Base-by-base conservation (phyloP, 2,888 invertebrate genomes). In the Athrips mouffetella region DNA sequence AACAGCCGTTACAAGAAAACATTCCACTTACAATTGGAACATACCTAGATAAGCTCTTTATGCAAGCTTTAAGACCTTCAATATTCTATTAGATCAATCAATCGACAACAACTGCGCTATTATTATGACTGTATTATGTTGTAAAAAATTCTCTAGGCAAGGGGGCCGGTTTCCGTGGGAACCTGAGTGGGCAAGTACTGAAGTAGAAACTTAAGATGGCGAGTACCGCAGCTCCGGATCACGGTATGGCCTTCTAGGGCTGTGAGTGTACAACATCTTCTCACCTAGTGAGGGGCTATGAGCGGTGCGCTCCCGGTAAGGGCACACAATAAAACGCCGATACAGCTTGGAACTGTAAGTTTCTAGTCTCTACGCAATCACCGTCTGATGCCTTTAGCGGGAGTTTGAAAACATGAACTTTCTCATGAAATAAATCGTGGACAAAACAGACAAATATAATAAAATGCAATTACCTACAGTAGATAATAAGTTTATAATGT, bases 101-200 rank as follows among this genome's bases (percentile, higher is more conserved):
- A 23, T 23, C 15, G 21, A 45, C 49, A 40, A 48, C 33, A 35
- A 41, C 18, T 44, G 42, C 15, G 33, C 16, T 29, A 40, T 31
- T 44, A 49, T 40, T 44, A 45, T 44, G 39, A 40, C 45, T 37
- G 40, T 40, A 27, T 29, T 23, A 25, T 45, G 39, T 45, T 41
- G 18, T 42, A 45, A 48, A 27, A 31, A 45, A 11, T 30, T 20
- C 8, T 10, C 3, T 31, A 31, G 37, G 11, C 20, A 20, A 37
- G 37, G 10, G 15, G 37, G 42, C 51, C 60, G 65, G 63, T 65
- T 66, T 71, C 62, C 74, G 75, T 79, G 78, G 73, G 78, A 79
- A 77, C 72, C 51, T 56, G 30, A 54, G 41, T 51, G 48, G 48
- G 53, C 59, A 57, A 59, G 56, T 49, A 50, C 39, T 40, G 40